These are phyloP conservation scores for Theocolax elegans DNA, from an alignment of 1,140 invertebrate species.

Conservation along the genomic window DNA sequence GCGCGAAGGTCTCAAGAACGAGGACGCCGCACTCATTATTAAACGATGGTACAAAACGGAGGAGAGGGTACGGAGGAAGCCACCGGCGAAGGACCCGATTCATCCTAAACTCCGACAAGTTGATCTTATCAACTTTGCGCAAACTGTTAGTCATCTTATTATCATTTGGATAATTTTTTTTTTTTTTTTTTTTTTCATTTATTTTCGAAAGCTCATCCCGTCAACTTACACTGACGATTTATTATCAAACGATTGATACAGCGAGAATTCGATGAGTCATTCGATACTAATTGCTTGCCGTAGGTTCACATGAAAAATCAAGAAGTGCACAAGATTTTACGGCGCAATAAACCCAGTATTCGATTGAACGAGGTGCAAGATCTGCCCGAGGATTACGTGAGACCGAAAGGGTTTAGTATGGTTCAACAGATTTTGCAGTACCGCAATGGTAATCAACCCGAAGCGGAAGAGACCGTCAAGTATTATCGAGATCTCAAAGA, in stretches of 20 bases:
- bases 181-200: too few species aligned
- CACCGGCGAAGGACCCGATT: constrained; percentile 50
- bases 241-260: too few species aligned
- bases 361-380: constrained; percentile 68
- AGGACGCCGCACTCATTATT: constrained; percentile 66
- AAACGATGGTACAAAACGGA: constrained; percentile 65
- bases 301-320: constrained; percentile 78
- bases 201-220: constrained; percentile 40
- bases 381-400: constrained; percentile 69
- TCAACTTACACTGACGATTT: too few species aligned
- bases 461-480: constrained; percentile 64
- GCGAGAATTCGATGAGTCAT: too few species aligned
- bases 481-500: constrained; percentile 67
- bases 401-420: constrained; percentile 72
- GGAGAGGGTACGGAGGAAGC: constrained; percentile 51
- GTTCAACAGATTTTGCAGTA: constrained; percentile 68
- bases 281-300: too few species aligned
- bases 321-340: constrained; percentile 75
- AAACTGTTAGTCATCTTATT: constrained; percentile 65
- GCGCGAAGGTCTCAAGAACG: constrained; percentile 64
- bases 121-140: constrained; percentile 68
- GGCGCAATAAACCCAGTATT: constrained; percentile 73
- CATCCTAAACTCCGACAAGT: constrained; percentile 64
- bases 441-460: constrained; percentile 58
- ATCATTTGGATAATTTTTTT: too few species aligned